Base-by-base conservation (phyloP, 2,797 vertebrate species). In the Pterois miles region DNA sequence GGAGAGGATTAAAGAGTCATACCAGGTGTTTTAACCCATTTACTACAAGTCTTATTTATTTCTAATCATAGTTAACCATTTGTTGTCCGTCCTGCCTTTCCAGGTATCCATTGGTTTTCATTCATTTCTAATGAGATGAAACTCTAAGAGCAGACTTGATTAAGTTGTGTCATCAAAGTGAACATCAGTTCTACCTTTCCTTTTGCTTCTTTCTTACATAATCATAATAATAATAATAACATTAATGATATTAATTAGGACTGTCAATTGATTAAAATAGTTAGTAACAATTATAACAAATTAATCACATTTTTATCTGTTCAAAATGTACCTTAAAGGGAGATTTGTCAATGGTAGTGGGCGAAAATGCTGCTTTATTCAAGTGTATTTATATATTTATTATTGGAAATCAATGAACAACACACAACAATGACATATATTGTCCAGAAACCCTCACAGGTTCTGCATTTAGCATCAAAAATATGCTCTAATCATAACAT, bases 1-100 rank as follows among this genome's bases (percentile, higher is more conserved):
- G 60, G 56, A 64, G 40, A n/a, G n/a, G n/a, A n/a, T n/a, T 77
- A 76, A 81, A 65, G 65, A 82, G 66, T 71, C 27, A 10, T n/a
- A 69, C 33, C 76, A 80, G 68, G 33, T 46, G 46, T 53, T 66
- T 60, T 9, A 54, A 57, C 23, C 40, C 5, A 25, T 48, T 80
- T 65, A 65, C 63, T 66, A 71, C 29, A 16, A 71, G 38, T 56
- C n/a, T 27, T 40, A 62, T 53, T 76, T 54, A n/a, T 64, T 70
- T 68, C 48, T 52, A 12, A 54, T 65, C 62, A 64, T 33, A 20
- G 34, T 74, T 52, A 33, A 64, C 23, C 1, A 25, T 48, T 34
- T 52, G 33, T 20, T 20, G 6, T 18, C 18, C 23, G n/a, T 29
- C 13, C 10, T 23, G 13, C 18, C 13, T 5, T 46, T 40, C 8